Base-by-base conservation (phyloP, 1,140 invertebrate genomes). In the Drosophila funebris region DNA sequence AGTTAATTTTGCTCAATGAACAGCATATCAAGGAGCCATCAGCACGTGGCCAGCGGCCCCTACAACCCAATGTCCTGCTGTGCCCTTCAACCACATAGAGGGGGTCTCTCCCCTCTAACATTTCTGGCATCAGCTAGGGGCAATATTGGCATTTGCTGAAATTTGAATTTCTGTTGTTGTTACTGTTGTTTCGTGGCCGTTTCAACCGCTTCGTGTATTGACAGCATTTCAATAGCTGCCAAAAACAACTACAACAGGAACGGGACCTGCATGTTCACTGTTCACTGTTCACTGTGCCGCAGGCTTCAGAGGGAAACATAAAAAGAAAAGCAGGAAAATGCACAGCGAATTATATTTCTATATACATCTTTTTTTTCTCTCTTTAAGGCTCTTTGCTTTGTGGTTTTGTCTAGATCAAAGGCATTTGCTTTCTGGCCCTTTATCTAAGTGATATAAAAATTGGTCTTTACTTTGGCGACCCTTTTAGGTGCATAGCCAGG, bases 1-100 rank as follows among this genome's bases (percentile, higher is more conserved):
- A 88, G 78, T 83, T 88, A 88, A 88, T 88, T 87, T 88, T 82
- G 78, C 76, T 66, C 83, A 83, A 88, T 88, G 83, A 87, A 88
- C 83, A 88, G 78, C 78, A 62, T 88, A 87, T 85, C 82, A 75
- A 75, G 71, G 60, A 70, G 76, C 58, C 83, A 88, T 87, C 83
- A 83, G 77, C 77, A 87, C 77, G 76, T 81, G 57, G 73, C 82
- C 73, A 74, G 36, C 48, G 62, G 70, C 16, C 24, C 20, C 37
- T 31, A 44, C 11, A 43, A 33, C 67, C 43, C 31, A 5, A 18
- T 13, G 16, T 16, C 31, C n/a, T 44, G 24, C 13, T 13, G 13
- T 54, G 16, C 24, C 50, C 50, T 41, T 27, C 20, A 0, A 14
- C 33, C 27, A 56, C 24, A 39, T 5, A 13, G 16, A 53, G 14